Evolutionary conservation across 2,888 invertebrate genomes (phyloP).

Genomic region (Sialis lutaria): DNA sequence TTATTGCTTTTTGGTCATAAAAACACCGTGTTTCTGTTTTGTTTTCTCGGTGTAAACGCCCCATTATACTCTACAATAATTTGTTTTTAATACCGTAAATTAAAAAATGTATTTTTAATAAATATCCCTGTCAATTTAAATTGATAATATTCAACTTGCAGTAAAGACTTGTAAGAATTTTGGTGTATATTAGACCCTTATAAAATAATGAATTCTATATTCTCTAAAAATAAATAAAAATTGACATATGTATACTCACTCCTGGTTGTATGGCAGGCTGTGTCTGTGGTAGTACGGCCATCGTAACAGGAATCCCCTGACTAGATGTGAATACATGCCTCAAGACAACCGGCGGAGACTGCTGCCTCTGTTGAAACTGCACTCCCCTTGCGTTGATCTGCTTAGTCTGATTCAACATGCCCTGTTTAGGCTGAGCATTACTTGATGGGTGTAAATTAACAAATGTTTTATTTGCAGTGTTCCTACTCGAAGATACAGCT

Average conservation of each 20-base stretch:
- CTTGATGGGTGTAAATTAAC: conserved; percentile 22
- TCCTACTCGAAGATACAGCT: conserved; percentile 23
- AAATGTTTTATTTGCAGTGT: conserved; percentile 21
- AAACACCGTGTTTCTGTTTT: no score
- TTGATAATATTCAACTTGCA: no score
- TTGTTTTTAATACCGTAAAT: no score
- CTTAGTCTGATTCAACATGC: conserved; percentile 20
- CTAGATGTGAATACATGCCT: conserved; percentile 38
- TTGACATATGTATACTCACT: not conserved
- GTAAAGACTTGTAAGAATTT: no score
- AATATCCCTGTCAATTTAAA: no score
- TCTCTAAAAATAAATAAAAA: no score
- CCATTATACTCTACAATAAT: no score
- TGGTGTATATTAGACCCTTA: no score
- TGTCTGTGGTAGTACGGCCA: conserved; percentile 31
- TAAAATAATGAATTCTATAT: no score
- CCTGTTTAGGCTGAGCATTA: conserved; percentile 21
- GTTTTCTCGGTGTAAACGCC: no score
- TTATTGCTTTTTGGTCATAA: no score
- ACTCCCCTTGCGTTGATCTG: conserved; percentile 22
- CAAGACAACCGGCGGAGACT: conserved; percentile 44
- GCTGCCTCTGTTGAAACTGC: conserved; percentile 33
- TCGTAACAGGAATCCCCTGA: conserved; percentile 37
- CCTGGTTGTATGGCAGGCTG: conserved; percentile 15
- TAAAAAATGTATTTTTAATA: no score